A percentile compares a stretch with the other conserved stretches of the same genome.
Conservation (phyloP, 2,797 vertebrate genomes). For the Gymnoscopelus braueri region DNA sequence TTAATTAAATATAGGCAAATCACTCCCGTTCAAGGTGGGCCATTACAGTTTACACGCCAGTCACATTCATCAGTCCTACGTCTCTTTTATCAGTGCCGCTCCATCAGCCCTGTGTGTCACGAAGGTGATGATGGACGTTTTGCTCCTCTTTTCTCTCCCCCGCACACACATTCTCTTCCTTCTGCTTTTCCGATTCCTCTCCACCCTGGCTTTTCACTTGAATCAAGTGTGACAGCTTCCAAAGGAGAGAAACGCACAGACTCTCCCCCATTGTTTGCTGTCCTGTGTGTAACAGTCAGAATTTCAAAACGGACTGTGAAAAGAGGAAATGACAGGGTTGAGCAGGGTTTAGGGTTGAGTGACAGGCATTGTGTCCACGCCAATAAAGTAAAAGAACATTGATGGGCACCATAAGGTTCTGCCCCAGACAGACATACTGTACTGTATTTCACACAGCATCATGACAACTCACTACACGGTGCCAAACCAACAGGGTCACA, state of each 20-base stretch:
- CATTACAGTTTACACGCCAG: slow-evolving; percentile 72
- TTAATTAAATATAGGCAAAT: slow-evolving; percentile 81
- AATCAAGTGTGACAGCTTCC: slow-evolving; percentile 68
- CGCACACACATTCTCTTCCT: slow-evolving; percentile 40
- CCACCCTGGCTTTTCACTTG: slow-evolving; percentile 52
- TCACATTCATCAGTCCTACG: slow-evolving; percentile 64
- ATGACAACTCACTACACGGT: too few relatives aligned
- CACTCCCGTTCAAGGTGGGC: slow-evolving; percentile 66
- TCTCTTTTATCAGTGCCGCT: slow-evolving; percentile 63
- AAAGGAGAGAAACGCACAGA: slow-evolving; percentile 44
- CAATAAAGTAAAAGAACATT: too few relatives aligned
- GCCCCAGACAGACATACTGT: too few relatives aligned
- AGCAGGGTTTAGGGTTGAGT: slow-evolving; percentile 17
- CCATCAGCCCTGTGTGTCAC: slow-evolving; percentile 64
- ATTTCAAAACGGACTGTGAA: slow-evolving; percentile 65
- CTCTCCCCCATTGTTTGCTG: slow-evolving; percentile 25
- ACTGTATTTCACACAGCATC: too few relatives aligned
- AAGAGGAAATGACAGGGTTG: slow-evolving; percentile 63
- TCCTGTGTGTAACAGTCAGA: slow-evolving; percentile 45
- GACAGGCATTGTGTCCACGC: too few relatives aligned
- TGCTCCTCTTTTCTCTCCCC: slow-evolving; percentile 46
- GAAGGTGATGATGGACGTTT: slow-evolving; percentile 67
- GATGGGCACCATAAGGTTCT: too few relatives aligned
- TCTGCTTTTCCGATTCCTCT: slow-evolving; percentile 25
- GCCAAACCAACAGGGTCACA: too few relatives aligned